Base-by-base conservation (phyloP, 2,113 vertebrate species). In the Ia io region DNA sequence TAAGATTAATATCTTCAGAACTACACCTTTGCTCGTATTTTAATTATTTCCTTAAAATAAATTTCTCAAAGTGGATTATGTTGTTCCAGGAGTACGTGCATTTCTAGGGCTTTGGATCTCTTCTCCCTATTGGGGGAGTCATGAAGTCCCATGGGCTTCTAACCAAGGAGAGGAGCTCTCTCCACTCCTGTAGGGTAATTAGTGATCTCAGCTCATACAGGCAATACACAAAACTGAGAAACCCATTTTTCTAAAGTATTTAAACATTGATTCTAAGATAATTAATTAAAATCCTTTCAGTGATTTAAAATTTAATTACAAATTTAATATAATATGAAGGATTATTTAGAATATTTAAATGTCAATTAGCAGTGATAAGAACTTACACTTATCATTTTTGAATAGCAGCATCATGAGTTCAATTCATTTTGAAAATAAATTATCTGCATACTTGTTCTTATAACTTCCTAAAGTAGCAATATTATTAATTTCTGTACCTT, bases 301-400 rank as follows among this genome's bases (percentile, higher is more conserved):
- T 44, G 49, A 51, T 53, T 94, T 89, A 85, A 71, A 70, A 47
- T 93, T 90, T 88, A 87, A 84, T 91, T 82, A 84, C 18, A 77
- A 77, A 82, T 88, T 44, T 77, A 93, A 86, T 73, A 51, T 80
- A 70, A 70, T 71, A 61, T 73, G 56, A 88, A 82, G 63, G 8
- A 61, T 87, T 94, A 70, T 77, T 94, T 94, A 86, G 10, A 89
- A 47, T 93, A 79, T 47, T 95, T 92, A 94, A 95, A 86, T 94
- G 61, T 14, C 49, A 79, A 89, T 77, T 7, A 86, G 37, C 88
- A 87, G 32, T 92, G 18, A 84, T 76, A 53, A 86, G 84, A 90
- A 94, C 47, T 42, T 84, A 80, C 5, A 73, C 40, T 65, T 95
- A 78, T 18, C 63, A 77, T 65, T 88, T 90, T 61, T 85, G 95